Evolutionary conservation across 2,797 vertebrate genomes (phyloP).

Genomic region (Acestrorhynchus altus): DNA sequence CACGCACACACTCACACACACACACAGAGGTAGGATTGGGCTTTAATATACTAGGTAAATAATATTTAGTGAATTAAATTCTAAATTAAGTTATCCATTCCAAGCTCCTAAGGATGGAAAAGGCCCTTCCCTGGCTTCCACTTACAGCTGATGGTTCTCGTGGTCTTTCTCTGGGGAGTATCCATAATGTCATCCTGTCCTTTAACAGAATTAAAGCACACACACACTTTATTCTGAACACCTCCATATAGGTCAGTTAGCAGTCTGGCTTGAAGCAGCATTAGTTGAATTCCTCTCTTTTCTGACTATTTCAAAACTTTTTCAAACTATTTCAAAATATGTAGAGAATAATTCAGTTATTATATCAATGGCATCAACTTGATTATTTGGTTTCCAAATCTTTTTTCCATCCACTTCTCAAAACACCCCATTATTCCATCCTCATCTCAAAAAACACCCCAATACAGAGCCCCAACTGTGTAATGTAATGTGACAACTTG

Average conservation of each 20-base stretch:
- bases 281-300: too few relatives aligned
- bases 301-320: too few relatives aligned
- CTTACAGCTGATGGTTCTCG: conserved; percentile 6
- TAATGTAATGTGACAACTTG: too few relatives aligned
- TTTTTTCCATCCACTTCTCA: too few relatives aligned
- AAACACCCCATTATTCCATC: too few relatives aligned
- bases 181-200: conserved; percentile 37
- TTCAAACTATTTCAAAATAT: too few relatives aligned
- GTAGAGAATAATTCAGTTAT: too few relatives aligned
- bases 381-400: too few relatives aligned
- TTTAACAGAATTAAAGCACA: conserved; percentile 41
- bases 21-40: neutral
- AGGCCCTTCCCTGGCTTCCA: neutral
- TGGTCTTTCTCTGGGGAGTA: conserved; percentile 1
- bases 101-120: neutral
- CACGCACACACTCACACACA: neutral
- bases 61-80: conserved; percentile 11
- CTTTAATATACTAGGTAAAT: conserved; percentile 21
- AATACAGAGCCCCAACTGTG: too few relatives aligned
- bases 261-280: neutral
- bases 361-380: too few relatives aligned
- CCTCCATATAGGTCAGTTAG: conserved; percentile 11
- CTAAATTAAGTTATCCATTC: conserved; percentile 19
- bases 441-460: too few relatives aligned
- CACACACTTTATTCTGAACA: conserved; percentile 14